phyloP scores from a whole-genome alignment of 2,113 vertebrate species.

The Paracanthobrama guichenoti region DNA sequence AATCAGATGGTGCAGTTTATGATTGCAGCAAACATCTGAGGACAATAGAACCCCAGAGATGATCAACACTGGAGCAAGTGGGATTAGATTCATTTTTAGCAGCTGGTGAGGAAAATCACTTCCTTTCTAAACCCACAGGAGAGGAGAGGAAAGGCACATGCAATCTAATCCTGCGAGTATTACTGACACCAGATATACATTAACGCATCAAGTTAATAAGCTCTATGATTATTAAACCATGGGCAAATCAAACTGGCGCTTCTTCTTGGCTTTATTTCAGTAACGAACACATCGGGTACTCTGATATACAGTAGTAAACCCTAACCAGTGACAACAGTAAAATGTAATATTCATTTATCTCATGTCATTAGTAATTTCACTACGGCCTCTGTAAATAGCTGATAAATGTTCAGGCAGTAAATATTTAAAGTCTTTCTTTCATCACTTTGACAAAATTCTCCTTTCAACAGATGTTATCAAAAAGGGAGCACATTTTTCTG shows the following conservation, averaged over 20 bases:
- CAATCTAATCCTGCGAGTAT: neutral
- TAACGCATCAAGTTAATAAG: constrained; percentile 9
- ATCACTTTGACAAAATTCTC: constrained; percentile 1
- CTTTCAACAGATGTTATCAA: neutral
- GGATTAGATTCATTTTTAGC: constrained; percentile 39
- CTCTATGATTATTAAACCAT: neutral
- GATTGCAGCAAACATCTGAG: constrained; percentile 42
- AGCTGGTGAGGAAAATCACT: constrained; percentile 48
- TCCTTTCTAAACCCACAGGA: neutral
- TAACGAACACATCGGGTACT: neutral
- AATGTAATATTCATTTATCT: neutral
- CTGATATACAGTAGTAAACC: neutral
- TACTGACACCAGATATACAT: neutral
- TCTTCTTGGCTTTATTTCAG: neutral
- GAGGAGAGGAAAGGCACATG: neutral
- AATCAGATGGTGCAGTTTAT: constrained; percentile 53
- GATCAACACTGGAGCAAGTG: constrained; percentile 30
- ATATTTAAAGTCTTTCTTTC: constrained; percentile 7
- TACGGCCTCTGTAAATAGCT: neutral
- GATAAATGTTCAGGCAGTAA: neutral
- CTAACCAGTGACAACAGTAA: neutral
- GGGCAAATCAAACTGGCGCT: neutral
- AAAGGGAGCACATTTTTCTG: constrained; percentile 23
- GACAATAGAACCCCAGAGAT: constrained; percentile 42
- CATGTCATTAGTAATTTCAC: neutral